Evolutionary conservation across 2,888 invertebrate genomes (phyloP).

Genomic region (Drosophila recens): DNA sequence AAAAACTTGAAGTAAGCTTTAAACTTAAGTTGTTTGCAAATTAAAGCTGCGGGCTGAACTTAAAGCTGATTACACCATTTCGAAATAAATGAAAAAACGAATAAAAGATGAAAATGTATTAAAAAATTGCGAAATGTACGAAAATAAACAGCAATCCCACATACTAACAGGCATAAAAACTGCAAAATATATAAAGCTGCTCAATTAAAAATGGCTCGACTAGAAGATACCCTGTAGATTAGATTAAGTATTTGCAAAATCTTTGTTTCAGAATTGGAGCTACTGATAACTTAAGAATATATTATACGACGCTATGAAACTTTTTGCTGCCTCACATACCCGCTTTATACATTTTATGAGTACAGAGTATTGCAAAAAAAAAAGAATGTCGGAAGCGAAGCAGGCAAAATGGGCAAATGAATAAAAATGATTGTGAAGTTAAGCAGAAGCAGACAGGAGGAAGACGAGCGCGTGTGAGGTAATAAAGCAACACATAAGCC

Average conservation of each 20-base stretch:
- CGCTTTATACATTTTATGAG: neutral
- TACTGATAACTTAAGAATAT: neutral
- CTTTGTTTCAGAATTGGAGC: neutral
- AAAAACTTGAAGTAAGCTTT: constrained; percentile 14
- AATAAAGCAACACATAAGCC: constrained; percentile 58
- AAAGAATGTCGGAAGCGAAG: constrained; percentile 30
- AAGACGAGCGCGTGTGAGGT: constrained; percentile 37
- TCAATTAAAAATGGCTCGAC: neutral
- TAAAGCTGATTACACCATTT: constrained; percentile 41
- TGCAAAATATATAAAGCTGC: neutral
- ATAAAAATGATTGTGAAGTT: constrained; percentile 59
- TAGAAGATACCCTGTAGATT: neutral
- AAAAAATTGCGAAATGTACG: constrained; percentile 34
- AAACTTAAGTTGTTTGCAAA: constrained; percentile 2
- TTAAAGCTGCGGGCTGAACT: constrained; percentile 28
- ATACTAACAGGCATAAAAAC: constrained; percentile 8
- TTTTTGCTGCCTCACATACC: neutral
- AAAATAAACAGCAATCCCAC: constrained; percentile 12
- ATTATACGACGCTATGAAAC: neutral
- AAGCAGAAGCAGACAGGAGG: constrained; percentile 27
- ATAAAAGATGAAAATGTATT: constrained; percentile 42
- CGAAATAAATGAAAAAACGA: constrained; percentile 4
- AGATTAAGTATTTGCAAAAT: neutral
- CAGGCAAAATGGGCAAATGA: constrained; percentile 58
- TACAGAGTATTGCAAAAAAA: constrained; percentile 11